Conservation (phyloP, 2,888 invertebrate species). For the Choristoneura rosaceana region DNA sequence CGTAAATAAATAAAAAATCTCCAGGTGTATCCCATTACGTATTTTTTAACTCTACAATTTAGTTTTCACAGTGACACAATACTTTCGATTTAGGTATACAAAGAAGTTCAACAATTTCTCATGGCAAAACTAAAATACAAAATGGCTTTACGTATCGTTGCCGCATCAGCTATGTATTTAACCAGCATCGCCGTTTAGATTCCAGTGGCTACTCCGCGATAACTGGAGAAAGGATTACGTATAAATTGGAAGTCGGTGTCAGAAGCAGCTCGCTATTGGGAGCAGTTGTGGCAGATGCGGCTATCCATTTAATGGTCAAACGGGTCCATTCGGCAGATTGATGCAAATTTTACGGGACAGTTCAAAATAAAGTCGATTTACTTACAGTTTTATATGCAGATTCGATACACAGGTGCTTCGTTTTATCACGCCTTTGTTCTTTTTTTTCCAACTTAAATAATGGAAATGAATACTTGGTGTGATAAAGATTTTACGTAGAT, state of each 20-base stretch:
- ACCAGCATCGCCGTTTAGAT: neutral
- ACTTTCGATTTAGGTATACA: neutral
- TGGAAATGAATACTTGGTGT: too few relatives aligned
- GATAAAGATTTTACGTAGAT: too few relatives aligned
- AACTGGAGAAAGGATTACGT: conserved; percentile 4
- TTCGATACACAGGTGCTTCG: conserved; percentile 15
- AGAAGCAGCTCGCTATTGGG: conserved; percentile 7
- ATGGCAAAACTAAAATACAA: neutral
- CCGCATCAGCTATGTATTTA: neutral
- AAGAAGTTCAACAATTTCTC: neutral
- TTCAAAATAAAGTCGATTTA: conserved; percentile 29
- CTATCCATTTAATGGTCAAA: conserved; percentile 15
- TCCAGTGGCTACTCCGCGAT: neutral
- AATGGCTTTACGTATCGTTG: neutral
- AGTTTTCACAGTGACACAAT: too few relatives aligned
- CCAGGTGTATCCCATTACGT: too few relatives aligned
- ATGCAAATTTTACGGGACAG: conserved; percentile 17
- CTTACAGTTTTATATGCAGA: conserved; percentile 32
- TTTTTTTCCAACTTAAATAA: neutral
- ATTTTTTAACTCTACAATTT: too few relatives aligned
- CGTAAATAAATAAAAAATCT: too few relatives aligned
- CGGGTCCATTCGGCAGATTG: conserved; percentile 9
- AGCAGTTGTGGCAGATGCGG: conserved; percentile 9
- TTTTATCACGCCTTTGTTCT: neutral
- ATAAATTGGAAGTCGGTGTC: conserved; percentile 20